A percentile compares a stretch with the other conserved stretches of the same genome.
Evolutionary conservation across 2,888 invertebrate genomes (phyloP).

Genomic region (Antheraea yamamai): DNA sequence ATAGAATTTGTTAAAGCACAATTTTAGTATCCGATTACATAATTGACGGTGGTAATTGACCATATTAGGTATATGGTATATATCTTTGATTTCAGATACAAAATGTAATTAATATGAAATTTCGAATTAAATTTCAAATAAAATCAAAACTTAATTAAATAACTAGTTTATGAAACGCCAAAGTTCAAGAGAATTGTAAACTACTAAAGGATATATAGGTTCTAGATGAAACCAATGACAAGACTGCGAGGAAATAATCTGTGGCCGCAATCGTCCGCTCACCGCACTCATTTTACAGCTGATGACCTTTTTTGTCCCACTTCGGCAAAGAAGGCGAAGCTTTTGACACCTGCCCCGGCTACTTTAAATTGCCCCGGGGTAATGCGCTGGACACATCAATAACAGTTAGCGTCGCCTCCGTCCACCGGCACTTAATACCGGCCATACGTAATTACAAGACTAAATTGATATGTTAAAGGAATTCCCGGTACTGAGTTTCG

Average conservation of each 20-base stretch:
- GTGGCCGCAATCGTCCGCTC: conserved; percentile 46
- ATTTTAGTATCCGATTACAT: no score
- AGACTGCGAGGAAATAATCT: conserved; percentile 42
- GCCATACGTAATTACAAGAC: conserved; percentile 61
- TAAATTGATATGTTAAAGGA: conserved; percentile 70
- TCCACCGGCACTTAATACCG: conserved; percentile 50
- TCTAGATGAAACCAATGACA: conserved; percentile 17
- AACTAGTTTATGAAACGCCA: no score
- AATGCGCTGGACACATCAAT: conserved; percentile 68
- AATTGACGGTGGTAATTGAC: no score
- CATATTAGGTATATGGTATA: neutral
- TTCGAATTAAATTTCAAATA: no score
- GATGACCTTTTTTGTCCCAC: conserved; percentile 77
- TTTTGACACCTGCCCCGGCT: conserved; percentile 77
- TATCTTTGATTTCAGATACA: neutral
- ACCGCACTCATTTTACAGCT: conserved; percentile 57
- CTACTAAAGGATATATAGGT: no score
- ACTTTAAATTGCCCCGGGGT: conserved; percentile 66
- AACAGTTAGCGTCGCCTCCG: conserved; percentile 57
- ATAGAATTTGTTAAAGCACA: no score
- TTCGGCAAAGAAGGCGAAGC: conserved; percentile 51
- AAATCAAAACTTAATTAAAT: no score
- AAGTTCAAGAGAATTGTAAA: no score
- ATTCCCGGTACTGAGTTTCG: conserved; percentile 36
- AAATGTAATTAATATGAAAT: neutral